Conservation (phyloP, 2,113 vertebrate genomes). For the Hassar affinis region DNA sequence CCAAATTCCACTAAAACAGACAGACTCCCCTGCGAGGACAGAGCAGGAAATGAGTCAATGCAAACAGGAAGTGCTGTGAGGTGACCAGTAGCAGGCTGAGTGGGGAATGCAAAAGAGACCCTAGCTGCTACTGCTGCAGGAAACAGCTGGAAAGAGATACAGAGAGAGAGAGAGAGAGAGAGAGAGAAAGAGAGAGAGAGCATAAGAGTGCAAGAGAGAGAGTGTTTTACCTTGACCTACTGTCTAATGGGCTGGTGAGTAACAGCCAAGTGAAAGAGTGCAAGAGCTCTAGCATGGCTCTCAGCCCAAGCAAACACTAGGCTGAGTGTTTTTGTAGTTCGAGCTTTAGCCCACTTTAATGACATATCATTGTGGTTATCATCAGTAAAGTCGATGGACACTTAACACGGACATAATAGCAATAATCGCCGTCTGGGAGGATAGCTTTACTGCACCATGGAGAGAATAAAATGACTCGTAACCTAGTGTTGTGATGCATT, state of each 20-base stretch:
- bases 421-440: conserved; percentile 15
- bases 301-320: conserved; percentile 24
- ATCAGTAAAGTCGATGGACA: conserved; percentile 21
- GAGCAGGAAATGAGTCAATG: conserved; percentile 72
- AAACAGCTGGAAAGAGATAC: conserved; percentile 73
- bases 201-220: conserved; percentile 41
- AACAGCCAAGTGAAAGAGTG: conserved; percentile 31
- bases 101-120: conserved; percentile 61
- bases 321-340: conserved; percentile 25
- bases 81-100: conserved; percentile 71
- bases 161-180: conserved; percentile 48
- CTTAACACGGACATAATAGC: conserved; percentile 24
- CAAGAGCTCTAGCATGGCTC: conserved; percentile 4
- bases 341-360: conserved; percentile 11
- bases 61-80: conserved; percentile 75
- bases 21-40: conserved; percentile 49
- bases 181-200: conserved; percentile 44
- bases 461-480: conserved; percentile 22
- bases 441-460: conserved; percentile 24
- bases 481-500: conserved; percentile 14
- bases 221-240: conserved; percentile 63
- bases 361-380: conserved; percentile 27
- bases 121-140: conserved; percentile 69
- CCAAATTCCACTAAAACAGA: conserved; percentile 49
- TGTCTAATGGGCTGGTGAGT: conserved; percentile 29